phyloP scores from a whole-genome alignment of 2,797 vertebrate genomes.

The Calcarius lapponicus region DNA sequence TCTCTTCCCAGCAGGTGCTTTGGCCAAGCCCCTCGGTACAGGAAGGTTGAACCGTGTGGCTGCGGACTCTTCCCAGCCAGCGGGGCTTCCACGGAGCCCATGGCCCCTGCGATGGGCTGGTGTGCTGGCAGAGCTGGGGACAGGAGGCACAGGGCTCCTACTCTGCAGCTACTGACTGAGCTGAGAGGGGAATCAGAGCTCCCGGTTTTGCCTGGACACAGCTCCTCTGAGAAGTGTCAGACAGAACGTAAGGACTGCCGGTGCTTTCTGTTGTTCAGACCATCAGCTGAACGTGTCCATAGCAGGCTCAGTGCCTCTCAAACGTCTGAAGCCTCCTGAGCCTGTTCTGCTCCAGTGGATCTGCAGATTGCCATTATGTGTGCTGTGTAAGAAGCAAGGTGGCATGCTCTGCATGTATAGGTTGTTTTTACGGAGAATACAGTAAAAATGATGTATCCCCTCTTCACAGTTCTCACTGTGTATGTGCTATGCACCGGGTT shows the following conservation, averaged over 20 bases:
- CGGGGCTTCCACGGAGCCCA: background rate
- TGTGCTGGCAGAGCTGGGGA: background rate
- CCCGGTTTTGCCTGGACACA: background rate
- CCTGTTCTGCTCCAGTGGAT: background rate
- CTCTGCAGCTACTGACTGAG: background rate
- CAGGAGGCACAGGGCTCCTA: background rate
- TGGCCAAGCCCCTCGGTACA: background rate
- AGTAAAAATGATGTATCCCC: background rate
- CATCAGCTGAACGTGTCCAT: accelerated
- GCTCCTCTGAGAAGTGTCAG: background rate
- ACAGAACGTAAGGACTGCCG: accelerated
- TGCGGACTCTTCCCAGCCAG: background rate
- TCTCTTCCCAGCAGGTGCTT: background rate
- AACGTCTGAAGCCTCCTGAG: background rate
- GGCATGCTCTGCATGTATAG: background rate
- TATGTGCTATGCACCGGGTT: background rate
- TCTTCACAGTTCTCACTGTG: background rate
- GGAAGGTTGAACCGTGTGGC: background rate
- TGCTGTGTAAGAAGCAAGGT: background rate
- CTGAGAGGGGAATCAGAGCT: background rate
- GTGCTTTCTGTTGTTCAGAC: background rate
- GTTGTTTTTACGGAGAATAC: background rate
- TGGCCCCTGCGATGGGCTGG: background rate
- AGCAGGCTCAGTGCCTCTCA: background rate
- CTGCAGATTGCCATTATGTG: background rate